phyloP scores from a whole-genome alignment of 2,888 invertebrate species.

The Lycocerus yunnanus region DNA sequence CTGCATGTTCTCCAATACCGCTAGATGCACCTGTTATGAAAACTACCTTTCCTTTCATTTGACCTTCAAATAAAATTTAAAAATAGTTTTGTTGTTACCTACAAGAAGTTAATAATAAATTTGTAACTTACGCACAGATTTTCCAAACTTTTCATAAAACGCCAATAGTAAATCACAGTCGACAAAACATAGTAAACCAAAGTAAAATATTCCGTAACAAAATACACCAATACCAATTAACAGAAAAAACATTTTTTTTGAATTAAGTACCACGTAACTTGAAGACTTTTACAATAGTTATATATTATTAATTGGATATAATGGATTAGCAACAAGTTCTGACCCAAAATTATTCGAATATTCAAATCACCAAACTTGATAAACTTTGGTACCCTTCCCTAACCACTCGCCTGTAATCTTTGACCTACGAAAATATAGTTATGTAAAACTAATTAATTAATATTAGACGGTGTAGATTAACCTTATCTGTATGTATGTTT shows the following conservation, averaged over 20 bases:
- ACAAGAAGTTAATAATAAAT: background rate
- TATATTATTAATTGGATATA: background rate
- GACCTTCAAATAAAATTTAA: constrained; percentile 25
- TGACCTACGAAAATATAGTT: too few relatives aligned
- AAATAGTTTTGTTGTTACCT: background rate
- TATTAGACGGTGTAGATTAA: too few relatives aligned
- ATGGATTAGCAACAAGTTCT: background rate
- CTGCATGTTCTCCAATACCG: constrained; percentile 79
- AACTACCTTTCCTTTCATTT: constrained; percentile 65
- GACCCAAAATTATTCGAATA: too few relatives aligned
- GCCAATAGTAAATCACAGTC: constrained; percentile 67
- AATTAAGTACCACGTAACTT: background rate
- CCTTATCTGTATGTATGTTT: too few relatives aligned
- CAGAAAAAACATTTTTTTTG: constrained; percentile 43
- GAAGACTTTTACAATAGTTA: background rate
- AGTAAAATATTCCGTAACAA: constrained; percentile 58
- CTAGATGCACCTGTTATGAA: constrained; percentile 87
- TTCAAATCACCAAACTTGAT: too few relatives aligned
- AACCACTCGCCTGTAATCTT: too few relatives aligned
- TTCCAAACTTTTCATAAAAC: constrained; percentile 65
- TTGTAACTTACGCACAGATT: constrained; percentile 60
- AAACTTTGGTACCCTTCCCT: too few relatives aligned
- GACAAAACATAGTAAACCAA: constrained; percentile 58
- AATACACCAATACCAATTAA: constrained; percentile 44
- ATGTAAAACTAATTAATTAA: too few relatives aligned